phyloP scores from a whole-genome alignment of 2,113 vertebrate species.

The Synchiropus splendidus region DNA sequence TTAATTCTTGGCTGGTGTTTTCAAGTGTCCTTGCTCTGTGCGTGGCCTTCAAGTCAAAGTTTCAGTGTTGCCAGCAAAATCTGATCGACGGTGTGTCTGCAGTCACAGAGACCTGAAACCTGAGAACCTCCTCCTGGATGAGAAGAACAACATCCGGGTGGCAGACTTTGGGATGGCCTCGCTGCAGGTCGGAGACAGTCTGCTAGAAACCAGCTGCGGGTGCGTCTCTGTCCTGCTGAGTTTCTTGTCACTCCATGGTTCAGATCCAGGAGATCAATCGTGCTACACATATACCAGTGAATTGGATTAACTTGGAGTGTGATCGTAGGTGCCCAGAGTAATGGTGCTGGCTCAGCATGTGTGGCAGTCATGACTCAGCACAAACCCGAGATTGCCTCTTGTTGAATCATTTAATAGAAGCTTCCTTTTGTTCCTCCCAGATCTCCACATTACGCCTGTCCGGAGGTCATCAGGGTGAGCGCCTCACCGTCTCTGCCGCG shows the following conservation, averaged over 20 bases:
- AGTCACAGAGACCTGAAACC: constrained; percentile 91
- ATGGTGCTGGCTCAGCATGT: no score
- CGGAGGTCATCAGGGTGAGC: constrained; percentile 86
- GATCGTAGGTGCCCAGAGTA: no score
- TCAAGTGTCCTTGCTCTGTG: no score
- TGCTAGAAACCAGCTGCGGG: constrained; percentile 84
- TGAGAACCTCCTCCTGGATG: constrained; percentile 84
- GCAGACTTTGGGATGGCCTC: constrained; percentile 91
- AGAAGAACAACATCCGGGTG: constrained; percentile 88
- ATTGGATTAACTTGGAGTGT: no score
- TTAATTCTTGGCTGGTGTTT: no score
- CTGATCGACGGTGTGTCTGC: constrained; percentile 4
- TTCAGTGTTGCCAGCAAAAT: no score
- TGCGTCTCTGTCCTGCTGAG: constrained; percentile 25
- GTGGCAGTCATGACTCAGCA: no score
- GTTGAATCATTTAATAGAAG: background rate
- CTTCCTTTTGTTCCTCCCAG: constrained; percentile 30
- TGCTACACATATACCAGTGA: no score
- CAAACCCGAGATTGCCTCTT: constrained; percentile 1
- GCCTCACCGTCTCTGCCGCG: background rate
- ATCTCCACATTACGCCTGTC: constrained; percentile 87
- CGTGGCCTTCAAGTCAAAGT: no score
- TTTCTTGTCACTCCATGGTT: background rate
- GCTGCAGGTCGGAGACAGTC: constrained; percentile 84
- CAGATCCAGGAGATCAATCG: no score